Evolutionary conservation across 2,888 invertebrate species (phyloP), one percentile per base, ranked within the genome.

Genomic region (Drosophila anceps): DNA sequence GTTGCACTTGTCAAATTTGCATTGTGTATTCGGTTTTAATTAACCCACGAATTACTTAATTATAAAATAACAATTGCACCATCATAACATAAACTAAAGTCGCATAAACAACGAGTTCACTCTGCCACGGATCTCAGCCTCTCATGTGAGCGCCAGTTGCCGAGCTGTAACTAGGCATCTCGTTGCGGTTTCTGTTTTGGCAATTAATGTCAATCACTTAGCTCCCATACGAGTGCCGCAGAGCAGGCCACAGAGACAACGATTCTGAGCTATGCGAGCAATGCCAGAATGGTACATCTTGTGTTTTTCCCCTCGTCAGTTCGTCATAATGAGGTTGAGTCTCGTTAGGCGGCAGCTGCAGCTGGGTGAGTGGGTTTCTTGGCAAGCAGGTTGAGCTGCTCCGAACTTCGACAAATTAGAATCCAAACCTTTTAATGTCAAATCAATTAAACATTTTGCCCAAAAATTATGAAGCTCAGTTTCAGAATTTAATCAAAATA

Each of bases 151-250:
- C 58, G 54, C 48, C 33, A 43, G 50, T 53, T 57, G 41, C n/a
- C 15, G 24, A 15, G 48, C 18, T 31, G 12, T 7, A 50, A 50
- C 50, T 20, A 31, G 50, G 50, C 46, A 55, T 15, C 37, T 55
- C 51, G 29, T 15, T n/a, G 53, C 43, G 54, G 50, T 58, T 37
- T 66, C 39, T 58, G 44, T 61, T 72, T 50, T 43, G 44, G 79
- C 85, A 85, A 86, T 86, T 86, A 86, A 86, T 88, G 88, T 88
- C 88, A 85, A 85, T 85, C 88, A 86, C 69, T 59, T 67, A 71
- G 73, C 55, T 60, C 20, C 69, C 74, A 82, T 51, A 50, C 57
- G 63, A 64, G 53, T 35, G 35, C 15, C 33, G 24, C 24, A 53
- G 46, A 53, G 29, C 33, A 31, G 37, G 31, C 57, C 54, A 35